Conservation (phyloP, 2,113 vertebrate genomes). For the Rhizomys pruinosus region DNA sequence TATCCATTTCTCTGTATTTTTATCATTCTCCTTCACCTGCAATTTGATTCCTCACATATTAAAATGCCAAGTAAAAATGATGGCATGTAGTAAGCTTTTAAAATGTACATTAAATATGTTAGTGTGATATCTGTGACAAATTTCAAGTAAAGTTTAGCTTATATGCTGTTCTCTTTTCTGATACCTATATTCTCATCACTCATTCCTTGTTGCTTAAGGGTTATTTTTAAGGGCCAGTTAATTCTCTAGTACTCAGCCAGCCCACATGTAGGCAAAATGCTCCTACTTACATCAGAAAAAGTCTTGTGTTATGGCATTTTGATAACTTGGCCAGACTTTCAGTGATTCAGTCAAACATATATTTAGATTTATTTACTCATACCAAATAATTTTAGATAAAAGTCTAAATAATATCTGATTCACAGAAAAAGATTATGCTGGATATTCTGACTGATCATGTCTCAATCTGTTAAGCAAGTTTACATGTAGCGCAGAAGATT, state of each 20-base stretch:
- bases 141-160: neutral
- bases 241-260: neutral
- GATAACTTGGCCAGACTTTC: neutral
- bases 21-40: neutral
- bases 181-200: neutral
- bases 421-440: neutral
- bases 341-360: neutral
- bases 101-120: neutral
- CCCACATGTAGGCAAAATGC: fast-evolving
- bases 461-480: neutral
- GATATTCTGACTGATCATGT: neutral
- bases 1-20: neutral
- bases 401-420: neutral
- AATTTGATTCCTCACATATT: neutral
- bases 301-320: neutral
- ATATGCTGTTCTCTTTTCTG: neutral
- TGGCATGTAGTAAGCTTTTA: neutral
- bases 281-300: neutral
- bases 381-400: neutral
- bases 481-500: neutral
- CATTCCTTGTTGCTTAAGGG: neutral
- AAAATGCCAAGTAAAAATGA: neutral
- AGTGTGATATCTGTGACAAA: neutral
- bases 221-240: fast-evolving
- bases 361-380: neutral